phyloP scores from a whole-genome alignment of 2,888 invertebrate species.

The Actias luna region DNA sequence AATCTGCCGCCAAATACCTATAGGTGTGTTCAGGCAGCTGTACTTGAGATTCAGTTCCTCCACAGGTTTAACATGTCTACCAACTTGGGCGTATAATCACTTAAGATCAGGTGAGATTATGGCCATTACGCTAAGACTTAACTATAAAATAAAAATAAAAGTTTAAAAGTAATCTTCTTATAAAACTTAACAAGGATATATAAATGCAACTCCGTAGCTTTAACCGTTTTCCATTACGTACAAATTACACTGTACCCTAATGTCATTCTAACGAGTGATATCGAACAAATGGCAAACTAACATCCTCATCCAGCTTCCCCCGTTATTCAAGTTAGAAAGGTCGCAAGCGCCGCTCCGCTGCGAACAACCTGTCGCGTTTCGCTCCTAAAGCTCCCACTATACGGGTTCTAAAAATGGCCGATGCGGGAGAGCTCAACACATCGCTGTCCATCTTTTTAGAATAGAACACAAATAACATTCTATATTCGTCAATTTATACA shows the following conservation, averaged over 20 bases:
- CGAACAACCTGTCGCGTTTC: constrained; percentile 49
- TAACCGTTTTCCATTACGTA: not conserved
- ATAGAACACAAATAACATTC: constrained; percentile 82
- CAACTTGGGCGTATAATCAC: too few relatives aligned
- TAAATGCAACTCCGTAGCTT: not conserved
- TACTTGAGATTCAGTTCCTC: too few relatives aligned
- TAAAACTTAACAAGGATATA: not conserved
- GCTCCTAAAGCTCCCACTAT: constrained; percentile 61
- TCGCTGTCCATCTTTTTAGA: constrained; percentile 81
- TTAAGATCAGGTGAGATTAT: too few relatives aligned
- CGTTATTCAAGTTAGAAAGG: constrained; percentile 39
- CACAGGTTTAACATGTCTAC: too few relatives aligned
- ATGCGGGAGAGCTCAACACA: constrained; percentile 81
- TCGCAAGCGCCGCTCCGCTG: constrained; percentile 46
- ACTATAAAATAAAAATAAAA: too few relatives aligned
- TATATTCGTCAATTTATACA: constrained; percentile 80
- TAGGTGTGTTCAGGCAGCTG: too few relatives aligned
- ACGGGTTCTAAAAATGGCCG: constrained; percentile 80
- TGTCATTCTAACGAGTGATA: constrained; percentile 31
- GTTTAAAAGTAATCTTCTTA: not conserved
- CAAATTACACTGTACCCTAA: constrained; percentile 19
- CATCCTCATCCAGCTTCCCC: constrained; percentile 50
- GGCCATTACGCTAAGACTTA: too few relatives aligned
- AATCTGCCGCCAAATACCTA: too few relatives aligned
- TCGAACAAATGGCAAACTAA: constrained; percentile 59